Evolutionary conservation across 2,113 vertebrate genomes (phyloP).

Genomic region (Rhinoptilus africanus): DNA sequence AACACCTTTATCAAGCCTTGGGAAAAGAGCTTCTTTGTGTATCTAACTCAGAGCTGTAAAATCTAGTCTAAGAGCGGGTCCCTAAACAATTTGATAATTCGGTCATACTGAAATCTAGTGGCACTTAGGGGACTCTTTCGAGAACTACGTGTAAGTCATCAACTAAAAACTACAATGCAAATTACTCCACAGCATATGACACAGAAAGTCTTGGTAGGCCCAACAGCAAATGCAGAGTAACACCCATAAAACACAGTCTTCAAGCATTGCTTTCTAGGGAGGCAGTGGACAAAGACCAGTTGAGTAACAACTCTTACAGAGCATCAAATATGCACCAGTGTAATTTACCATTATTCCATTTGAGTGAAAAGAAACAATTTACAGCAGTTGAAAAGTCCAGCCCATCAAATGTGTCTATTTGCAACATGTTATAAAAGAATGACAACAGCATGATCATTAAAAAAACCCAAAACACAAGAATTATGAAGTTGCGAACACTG

Average conservation of each 20-base stretch:
- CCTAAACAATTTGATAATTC: too few relatives aligned
- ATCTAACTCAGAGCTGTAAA: background rate
- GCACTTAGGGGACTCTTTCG: background rate
- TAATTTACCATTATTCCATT: background rate
- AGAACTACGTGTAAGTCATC: fast-evolving
- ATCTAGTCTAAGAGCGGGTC: background rate
- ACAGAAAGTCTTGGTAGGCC: fast-evolving
- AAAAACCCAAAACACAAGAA: background rate
- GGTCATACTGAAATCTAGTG: background rate
- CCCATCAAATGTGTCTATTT: background rate
- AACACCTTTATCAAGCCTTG: background rate
- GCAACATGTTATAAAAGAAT: background rate
- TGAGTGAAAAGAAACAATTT: background rate
- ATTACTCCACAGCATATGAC: background rate
- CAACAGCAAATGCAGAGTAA: fast-evolving
- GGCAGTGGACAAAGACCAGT: background rate
- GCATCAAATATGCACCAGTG: background rate
- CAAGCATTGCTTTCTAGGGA: background rate
- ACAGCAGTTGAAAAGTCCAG: background rate
- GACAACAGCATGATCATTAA: background rate
- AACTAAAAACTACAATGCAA: fast-evolving
- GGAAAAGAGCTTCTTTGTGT: background rate
- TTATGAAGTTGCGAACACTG: background rate
- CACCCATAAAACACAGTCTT: background rate
- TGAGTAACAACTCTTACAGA: background rate